phyloP scores from a whole-genome alignment of 2,797 vertebrate species.

The Uromys caudimaculatus region DNA sequence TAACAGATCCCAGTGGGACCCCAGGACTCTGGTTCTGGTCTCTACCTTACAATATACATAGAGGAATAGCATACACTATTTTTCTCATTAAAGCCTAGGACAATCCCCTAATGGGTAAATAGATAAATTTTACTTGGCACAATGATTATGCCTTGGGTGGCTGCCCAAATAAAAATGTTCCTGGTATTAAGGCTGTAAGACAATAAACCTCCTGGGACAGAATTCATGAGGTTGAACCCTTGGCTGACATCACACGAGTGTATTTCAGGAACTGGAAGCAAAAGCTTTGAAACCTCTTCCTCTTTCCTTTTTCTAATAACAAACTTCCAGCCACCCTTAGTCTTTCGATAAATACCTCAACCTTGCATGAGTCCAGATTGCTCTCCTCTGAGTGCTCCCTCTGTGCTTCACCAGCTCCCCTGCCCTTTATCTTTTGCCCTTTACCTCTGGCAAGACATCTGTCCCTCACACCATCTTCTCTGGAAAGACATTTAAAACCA shows the following conservation, averaged over 20 bases:
- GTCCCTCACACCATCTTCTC: constrained; percentile 30
- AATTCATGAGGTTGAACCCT: constrained; percentile 60
- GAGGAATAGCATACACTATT: background rate
- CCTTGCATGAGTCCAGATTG: background rate
- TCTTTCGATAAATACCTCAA: background rate
- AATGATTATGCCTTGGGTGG: constrained; percentile 34
- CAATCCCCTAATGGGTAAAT: background rate
- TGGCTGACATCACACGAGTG: background rate
- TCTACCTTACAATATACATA: background rate
- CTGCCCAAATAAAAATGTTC: constrained; percentile 60
- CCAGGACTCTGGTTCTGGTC: constrained; percentile 16
- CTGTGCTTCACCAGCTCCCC: background rate
- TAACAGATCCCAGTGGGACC: constrained; percentile 53
- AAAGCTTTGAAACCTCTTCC: background rate
- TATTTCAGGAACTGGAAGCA: constrained; percentile 44
- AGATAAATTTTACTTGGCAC: constrained; percentile 57
- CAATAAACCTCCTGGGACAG: constrained; percentile 30
- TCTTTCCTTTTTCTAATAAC: background rate
- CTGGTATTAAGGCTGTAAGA: constrained; percentile 53
- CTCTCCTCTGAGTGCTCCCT: background rate
- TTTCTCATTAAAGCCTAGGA: constrained; percentile 53
- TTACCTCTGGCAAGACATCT: constrained; percentile 19
- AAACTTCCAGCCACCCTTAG: background rate
- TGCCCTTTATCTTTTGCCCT: background rate
- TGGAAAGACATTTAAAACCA: constrained; percentile 45